phyloP scores from a whole-genome alignment of 2,888 invertebrate species.

The Apamea anceps region DNA sequence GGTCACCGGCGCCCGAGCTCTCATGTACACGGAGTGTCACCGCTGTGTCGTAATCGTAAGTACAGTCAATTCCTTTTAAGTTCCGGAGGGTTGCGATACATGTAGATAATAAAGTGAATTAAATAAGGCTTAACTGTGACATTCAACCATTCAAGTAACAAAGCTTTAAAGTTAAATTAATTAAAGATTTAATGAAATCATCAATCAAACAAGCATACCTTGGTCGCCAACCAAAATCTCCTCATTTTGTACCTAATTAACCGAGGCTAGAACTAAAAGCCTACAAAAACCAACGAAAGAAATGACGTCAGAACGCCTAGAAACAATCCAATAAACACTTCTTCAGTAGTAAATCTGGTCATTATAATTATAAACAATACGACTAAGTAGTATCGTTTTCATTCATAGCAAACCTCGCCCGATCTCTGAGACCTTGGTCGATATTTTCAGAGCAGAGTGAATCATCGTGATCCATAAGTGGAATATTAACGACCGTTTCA shows the following conservation, averaged over 20 bases:
- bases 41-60: not conserved
- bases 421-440: constrained; percentile 46
- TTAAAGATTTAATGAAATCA: not conserved
- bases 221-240: not conserved
- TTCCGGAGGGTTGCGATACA: not conserved
- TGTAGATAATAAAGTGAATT: not conserved
- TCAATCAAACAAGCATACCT: not conserved
- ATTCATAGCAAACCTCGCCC: constrained; percentile 40
- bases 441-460: constrained; percentile 50
- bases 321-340: constrained; percentile 7
- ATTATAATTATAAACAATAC: constrained; percentile 34
- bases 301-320: not conserved
- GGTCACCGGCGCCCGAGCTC: no score
- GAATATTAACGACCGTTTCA: constrained; percentile 44
- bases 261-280: not conserved
- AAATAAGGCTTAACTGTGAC: not conserved
- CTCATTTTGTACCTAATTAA: not conserved
- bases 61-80: not conserved
- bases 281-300: not conserved
- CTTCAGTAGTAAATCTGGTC: not conserved
- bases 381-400: constrained; percentile 31
- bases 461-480: constrained; percentile 49
- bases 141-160: not conserved
- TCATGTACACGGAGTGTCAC: no score
- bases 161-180: not conserved